Evolutionary conservation across 2,113 vertebrate species (phyloP), one percentile per base, ranked within the genome.

Genomic region (Xenopus tropicalis): DNA sequence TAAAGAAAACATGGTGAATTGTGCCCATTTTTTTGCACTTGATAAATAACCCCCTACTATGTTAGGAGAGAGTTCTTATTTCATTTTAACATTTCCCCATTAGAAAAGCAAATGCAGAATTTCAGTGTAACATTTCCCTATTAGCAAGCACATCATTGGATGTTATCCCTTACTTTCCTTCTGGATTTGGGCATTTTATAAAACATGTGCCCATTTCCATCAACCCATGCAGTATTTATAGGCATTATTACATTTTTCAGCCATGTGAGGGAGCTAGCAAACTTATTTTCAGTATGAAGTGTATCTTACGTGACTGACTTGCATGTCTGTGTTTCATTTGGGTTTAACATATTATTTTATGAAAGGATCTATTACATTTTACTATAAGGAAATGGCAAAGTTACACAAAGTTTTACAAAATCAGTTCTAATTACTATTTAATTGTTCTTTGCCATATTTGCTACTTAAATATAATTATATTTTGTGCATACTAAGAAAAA

Each of bases 261-360:
- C 72, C 72, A 74, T 61, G 48, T 62, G 65, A 74, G 65, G 57
- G 65, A 51, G 66, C 65, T 68, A 62, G 23, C 61, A 29, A 61
- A 66, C 57, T 21, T 52, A 48, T 51, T 62, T 69, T 52, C 52
- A 17, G 4, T 17, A 61, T 24, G 11, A 12, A 1, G 37, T 42
- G 11, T 42, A 61, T 67, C 17, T 8, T 44, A 42, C 17, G 11
- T 51, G 17, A 61, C 58, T 61, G 29, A 74, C 43, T 74, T 54
- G 59, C 25, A 23, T 23, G 65, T 43, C 65, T 74, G 44, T 16
- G 52, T 74, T 74, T 74, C 44, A 74, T 67, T 74, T 67, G 54
- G 42, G 52, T 19, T 1, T 61, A 37, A 37, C 43, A 29, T 61
- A 68, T 68, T 54, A 69, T 58, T 66, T 68, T 62, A 69, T 69